Conservation (phyloP, 1,140 invertebrate species). For the Parasteatoda tepidariorum region DNA sequence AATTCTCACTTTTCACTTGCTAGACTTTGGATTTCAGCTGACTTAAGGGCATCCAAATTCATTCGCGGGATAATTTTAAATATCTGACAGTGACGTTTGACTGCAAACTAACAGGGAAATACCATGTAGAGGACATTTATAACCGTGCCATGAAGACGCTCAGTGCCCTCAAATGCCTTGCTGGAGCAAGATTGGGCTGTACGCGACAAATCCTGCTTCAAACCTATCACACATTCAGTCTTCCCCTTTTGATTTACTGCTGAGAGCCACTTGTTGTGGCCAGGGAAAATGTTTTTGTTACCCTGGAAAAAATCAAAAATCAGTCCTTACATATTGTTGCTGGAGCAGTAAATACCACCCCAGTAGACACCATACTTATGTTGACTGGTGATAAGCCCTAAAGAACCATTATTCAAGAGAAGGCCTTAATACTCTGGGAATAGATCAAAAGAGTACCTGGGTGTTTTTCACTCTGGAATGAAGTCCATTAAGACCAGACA, state of each 20-base stretch:
- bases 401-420: too few species aligned
- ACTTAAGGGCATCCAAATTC: neutral
- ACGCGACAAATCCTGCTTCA: neutral
- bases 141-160: neutral
- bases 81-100: too few species aligned
- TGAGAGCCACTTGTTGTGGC: neutral
- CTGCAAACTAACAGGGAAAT: neutral
- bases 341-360: too few species aligned
- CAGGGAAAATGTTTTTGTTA: neutral
- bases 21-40: neutral
- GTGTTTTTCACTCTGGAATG: too few species aligned
- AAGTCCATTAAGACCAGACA: too few species aligned
- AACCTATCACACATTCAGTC: neutral
- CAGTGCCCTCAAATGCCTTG: neutral
- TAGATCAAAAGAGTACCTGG: too few species aligned
- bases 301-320: too few species aligned
- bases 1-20: too few species aligned
- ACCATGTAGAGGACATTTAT: neutral
- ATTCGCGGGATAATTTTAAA: neutral
- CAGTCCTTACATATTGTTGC: too few species aligned
- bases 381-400: too few species aligned
- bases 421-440: too few species aligned
- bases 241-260: neutral
- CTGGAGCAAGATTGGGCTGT: neutral
- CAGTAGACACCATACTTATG: too few species aligned